phyloP scores from a whole-genome alignment of 2,797 vertebrate genomes.

The Rhinogobio ventralis region DNA sequence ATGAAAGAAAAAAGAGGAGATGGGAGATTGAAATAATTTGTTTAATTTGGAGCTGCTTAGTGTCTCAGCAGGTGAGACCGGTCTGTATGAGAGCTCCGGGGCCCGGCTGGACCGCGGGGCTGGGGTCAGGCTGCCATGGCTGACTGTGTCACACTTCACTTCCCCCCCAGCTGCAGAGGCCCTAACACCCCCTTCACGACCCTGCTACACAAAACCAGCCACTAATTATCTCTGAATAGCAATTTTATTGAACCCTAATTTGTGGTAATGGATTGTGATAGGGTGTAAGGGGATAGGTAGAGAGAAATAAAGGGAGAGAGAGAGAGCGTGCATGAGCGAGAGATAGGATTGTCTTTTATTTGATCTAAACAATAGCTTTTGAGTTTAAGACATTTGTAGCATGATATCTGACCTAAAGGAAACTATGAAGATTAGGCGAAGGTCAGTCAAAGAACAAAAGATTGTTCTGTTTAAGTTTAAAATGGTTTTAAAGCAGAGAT shows the following conservation, averaged over 20 bases:
- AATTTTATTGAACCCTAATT: conserved; percentile 90
- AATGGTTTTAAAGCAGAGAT: conserved; percentile 18
- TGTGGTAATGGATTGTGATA: conserved; percentile 89
- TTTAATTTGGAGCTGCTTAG: conserved; percentile 83
- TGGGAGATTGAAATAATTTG: conserved; percentile 82
- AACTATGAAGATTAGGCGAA: neutral
- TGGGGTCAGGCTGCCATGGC: conserved; percentile 65
- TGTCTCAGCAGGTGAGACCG: conserved; percentile 84
- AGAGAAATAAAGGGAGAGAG: conserved; percentile 67
- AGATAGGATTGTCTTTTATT: conserved; percentile 30
- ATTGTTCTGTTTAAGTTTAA: neutral
- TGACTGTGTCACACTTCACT: conserved; percentile 78
- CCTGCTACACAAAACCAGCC: conserved; percentile 75
- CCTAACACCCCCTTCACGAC: conserved; percentile 60
- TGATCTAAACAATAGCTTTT: conserved; percentile 52
- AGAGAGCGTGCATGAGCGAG: neutral
- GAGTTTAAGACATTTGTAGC: conserved; percentile 63
- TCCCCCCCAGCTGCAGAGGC: conserved; percentile 81
- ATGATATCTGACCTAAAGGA: conserved; percentile 63
- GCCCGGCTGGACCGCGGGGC: conserved; percentile 66
- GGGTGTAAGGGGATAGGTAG: conserved; percentile 79
- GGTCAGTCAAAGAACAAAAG: neutral
- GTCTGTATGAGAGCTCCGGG: conserved; percentile 74
- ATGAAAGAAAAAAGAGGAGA: conserved; percentile 61
- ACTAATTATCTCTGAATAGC: conserved; percentile 92